Evolutionary conservation across 2,113 vertebrate genomes (phyloP).

Genomic region (Passerina amoena): DNA sequence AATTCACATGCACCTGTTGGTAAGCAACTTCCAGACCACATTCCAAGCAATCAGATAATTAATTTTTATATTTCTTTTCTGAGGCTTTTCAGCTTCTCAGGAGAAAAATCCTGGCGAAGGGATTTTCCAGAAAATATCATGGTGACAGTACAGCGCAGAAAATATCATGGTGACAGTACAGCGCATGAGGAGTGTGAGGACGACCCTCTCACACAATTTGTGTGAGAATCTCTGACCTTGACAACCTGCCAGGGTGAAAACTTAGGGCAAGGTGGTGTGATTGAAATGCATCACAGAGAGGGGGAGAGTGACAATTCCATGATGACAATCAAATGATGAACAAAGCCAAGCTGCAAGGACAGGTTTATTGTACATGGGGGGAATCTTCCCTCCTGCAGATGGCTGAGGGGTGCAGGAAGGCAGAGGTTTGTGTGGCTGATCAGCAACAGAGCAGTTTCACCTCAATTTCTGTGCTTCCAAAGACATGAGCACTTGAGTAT

Average conservation of each 20-base stretch:
- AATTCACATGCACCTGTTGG: too few species aligned
- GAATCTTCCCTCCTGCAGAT: neutral
- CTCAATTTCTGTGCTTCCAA: neutral
- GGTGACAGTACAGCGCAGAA: neutral
- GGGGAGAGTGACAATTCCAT: neutral
- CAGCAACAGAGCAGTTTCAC: neutral
- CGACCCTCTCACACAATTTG: neutral
- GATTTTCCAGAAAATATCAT: too few species aligned
- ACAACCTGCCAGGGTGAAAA: neutral
- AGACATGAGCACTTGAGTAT: too few species aligned
- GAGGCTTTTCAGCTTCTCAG: too few species aligned
- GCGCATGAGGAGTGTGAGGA: fast-evolving
- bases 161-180: neutral
- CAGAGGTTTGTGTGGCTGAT: fast-evolving
- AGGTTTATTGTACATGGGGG: neutral
- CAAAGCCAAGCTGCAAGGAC: neutral
- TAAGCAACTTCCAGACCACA: too few species aligned
- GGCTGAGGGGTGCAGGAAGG: neutral
- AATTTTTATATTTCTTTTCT: too few species aligned
- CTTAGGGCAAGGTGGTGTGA: neutral
- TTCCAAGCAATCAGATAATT: too few species aligned
- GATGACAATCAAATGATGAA: neutral
- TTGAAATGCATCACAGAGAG: neutral
- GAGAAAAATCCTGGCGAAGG: too few species aligned
- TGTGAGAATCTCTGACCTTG: neutral